Evolutionary conservation across 2,113 vertebrate genomes (phyloP), one percentile per base, ranked within the genome.

Genomic region (Macaca fascicularis): DNA sequence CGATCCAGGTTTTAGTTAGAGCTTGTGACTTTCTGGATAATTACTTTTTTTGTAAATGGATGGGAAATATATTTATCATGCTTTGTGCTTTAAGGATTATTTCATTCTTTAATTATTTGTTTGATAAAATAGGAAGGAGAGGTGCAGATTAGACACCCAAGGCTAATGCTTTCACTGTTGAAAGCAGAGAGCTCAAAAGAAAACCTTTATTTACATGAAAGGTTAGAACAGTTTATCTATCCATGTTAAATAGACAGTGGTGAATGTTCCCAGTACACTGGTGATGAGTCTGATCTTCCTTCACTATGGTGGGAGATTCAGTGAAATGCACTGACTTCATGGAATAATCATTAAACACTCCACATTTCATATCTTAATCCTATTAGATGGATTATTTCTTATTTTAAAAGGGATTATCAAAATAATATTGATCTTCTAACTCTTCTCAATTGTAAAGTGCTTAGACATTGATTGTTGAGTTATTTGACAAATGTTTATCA

Each of bases 21-120:
- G 75, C 59, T 94, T 93, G 80, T 92, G 48, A 80, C 35, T 96
- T 94, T 83, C 69, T 95, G 55, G 45, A 83, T 95, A 90, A 93
- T 86, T 95, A 61, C 40, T 79, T 87, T 93, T 79, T 87, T 90
- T 87, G 52, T 75, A 92, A 93, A 14, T 95, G 23, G 11, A 57
- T 96, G 20, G 43, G 79, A 90, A 93, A 92, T 93, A 94, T 40
- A 95, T 50, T 93, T 27, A 78, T 7, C 52, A 52, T 92, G 14
- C 8, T 64, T 94, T 95, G 20, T 91, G 30, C n/a, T 84, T 70
- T 92, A 83, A 79, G 55, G 43, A 55, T 87, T 96, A 9, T 72
- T 96, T 93, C 43, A 94, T 67, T 75, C 38, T 95, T 88, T 95
- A 94, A 94, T 92, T 94, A 81, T 64, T 89, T 45, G 75, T 97